Percentiles rank a stretch among this genome's conserved stretches.
Conservation (phyloP, 1,140 invertebrate species). For the Heliconius eleuchia region DNA sequence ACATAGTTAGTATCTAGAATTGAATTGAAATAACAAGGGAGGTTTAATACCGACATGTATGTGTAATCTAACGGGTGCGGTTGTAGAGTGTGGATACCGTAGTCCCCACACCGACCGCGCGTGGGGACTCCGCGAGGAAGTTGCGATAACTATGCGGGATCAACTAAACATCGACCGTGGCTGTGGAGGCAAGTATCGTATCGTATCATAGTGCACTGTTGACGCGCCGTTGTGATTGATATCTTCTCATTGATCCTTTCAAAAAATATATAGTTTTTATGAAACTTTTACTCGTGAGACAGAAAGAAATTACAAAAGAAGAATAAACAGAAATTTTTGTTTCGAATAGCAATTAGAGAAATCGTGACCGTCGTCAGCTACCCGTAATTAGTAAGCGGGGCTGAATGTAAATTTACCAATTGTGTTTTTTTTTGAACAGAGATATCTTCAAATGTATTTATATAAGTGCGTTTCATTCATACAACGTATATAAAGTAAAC, state of each 20-base stretch:
- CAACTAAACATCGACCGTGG: slow-evolving; percentile 46
- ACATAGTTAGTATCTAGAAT: no score
- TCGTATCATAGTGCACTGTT: neutral
- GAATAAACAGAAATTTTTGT: no score
- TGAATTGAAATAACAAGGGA: neutral
- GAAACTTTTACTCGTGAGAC: no score
- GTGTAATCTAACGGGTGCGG: slow-evolving; percentile 46
- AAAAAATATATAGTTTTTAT: no score
- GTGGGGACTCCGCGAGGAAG: slow-evolving; percentile 66
- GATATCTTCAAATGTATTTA: no score
- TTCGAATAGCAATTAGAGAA: no score
- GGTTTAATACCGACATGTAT: neutral
- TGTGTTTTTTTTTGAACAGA: neutral
- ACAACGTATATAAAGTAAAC: neutral
- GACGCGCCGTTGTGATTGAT: neutral
- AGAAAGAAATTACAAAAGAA: no score
- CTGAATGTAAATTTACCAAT: no score
- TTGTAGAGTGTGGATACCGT: slow-evolving; percentile 60
- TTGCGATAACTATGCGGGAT: slow-evolving; percentile 58
- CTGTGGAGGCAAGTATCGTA: slow-evolving; percentile 55
- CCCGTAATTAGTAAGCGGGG: no score
- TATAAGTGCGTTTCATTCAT: neutral
- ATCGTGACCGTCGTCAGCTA: no score
- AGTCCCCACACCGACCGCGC: slow-evolving; percentile 60
- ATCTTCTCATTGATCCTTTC: neutral